Percentiles rank a stretch among this genome's conserved stretches.
Evolutionary conservation across 2,888 invertebrate genomes (phyloP).

Genomic region (Pristionchus arcanus): DNA sequence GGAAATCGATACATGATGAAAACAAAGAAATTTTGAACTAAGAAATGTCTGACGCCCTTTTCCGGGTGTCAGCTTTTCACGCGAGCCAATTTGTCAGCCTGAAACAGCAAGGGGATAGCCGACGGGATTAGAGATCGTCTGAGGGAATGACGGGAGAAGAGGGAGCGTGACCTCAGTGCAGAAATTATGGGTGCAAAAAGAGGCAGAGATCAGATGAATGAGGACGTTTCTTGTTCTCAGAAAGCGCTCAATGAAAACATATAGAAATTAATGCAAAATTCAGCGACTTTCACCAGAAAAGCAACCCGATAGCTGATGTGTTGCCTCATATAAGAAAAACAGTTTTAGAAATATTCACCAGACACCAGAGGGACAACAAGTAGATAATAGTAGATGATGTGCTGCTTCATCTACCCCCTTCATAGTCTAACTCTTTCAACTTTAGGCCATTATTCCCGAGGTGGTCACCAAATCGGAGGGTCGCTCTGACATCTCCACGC

Average conservation of each 20-base stretch:
- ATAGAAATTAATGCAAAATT: no score
- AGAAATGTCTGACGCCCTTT: background rate
- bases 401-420: no score
- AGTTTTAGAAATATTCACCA: no score
- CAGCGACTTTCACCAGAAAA: no score
- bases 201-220: background rate
- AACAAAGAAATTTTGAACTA: no score
- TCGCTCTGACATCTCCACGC: conserved; percentile 66
- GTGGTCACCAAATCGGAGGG: conserved; percentile 69
- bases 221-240: no score
- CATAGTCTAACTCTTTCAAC: background rate
- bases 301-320: no score
- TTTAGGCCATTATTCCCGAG: conserved; percentile 75
- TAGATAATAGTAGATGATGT: no score
- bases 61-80: background rate
- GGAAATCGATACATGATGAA: background rate
- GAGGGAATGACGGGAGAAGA: background rate
- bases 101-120: background rate
- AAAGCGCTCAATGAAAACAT: no score
- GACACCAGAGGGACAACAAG: no score
- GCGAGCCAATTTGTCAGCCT: background rate
- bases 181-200: background rate
- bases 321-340: no score
- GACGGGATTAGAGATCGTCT: background rate
- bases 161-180: background rate